Percentiles rank a stretch among this genome's conserved stretches.
Conservation (phyloP, 2,797 vertebrate species). For the Alosa sapidissima region DNA sequence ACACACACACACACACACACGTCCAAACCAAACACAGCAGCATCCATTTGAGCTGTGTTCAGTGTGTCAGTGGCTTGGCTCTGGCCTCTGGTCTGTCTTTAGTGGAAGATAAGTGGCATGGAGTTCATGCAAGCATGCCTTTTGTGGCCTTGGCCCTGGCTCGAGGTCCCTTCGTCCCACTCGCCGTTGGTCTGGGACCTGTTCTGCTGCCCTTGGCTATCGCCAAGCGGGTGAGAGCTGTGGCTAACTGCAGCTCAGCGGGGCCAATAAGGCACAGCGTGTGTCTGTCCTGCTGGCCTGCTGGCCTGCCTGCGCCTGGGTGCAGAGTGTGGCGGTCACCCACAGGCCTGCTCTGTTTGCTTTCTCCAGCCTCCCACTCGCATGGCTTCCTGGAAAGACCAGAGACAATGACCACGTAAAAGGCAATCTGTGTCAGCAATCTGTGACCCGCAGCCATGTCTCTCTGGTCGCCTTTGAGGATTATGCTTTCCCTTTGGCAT, state of each 20-base stretch:
- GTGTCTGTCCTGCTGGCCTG: neutral
- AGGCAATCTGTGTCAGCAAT: neutral
- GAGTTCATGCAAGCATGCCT: slow-evolving; percentile 50
- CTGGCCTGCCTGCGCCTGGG: neutral
- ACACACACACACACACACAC: slow-evolving; percentile 2
- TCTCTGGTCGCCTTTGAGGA: neutral
- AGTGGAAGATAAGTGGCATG: slow-evolving; percentile 14
- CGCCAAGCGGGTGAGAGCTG: neutral
- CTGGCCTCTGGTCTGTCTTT: slow-evolving; percentile 41
- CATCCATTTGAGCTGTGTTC: neutral
- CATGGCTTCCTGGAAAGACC: slow-evolving; percentile 12
- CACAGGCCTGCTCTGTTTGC: slow-evolving; percentile 16
- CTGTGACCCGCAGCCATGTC: neutral
- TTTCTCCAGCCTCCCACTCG: slow-evolving; percentile 15
- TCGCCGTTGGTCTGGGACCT: slow-evolving; percentile 3
- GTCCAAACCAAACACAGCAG: neutral
- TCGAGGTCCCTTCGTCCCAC: neutral
- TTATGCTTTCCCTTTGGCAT: neutral
- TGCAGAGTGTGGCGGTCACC: neutral
- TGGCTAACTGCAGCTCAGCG: neutral
- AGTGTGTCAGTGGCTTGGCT: slow-evolving; percentile 38
- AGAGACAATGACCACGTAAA: slow-evolving; percentile 1
- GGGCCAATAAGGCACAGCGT: neutral
- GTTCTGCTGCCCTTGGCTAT: neutral
- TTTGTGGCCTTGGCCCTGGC: slow-evolving; percentile 43